Evolutionary conservation across 2,888 invertebrate species (phyloP), one percentile per base, ranked within the genome.

Genomic region (Tubulanus polymorphus): DNA sequence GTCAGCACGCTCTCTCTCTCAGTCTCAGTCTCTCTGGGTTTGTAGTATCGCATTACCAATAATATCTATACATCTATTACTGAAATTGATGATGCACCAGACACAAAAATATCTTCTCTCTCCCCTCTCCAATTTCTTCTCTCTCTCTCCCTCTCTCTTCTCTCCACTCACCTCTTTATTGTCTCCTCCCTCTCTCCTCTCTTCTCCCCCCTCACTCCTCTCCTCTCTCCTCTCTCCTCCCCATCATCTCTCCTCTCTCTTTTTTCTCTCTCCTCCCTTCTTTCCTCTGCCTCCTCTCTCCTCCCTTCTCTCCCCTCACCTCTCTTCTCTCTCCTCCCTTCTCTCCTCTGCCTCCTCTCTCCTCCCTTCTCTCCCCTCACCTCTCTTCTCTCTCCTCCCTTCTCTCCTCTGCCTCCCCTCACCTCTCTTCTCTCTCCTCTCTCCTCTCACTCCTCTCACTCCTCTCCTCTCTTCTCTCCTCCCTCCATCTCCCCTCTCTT

Each of bases 281-380:
- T 46, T n/a, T 48, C 18, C 50, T 49, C 50, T 49, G 32, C 35
- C 50, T 54, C 50, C 45, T 30, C 32, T 50, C 32, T 2, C 50
- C 49, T 50, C 49, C 50, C 49, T 50, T 25, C 47, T 45, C 50
- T 30, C 50, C 49, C 50, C 41, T 50, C 49, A 41, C 37, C 32
- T 45, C 50, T 45, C 50, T 50, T 54, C 26, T 54, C 54, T 49
- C 2, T 48, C 47, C 32, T n/a, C n/a, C n/a, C n/a, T n/a, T n/a
- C n/a, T n/a, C n/a, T n/a, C n/a, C n/a, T n/a, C n/a, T n/a, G n/a
- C 37, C 48, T 32, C 48, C 30, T 53, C 53, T 48, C 27, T 18
- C 29, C 37, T 2, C 2, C 30, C 37, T n/a, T n/a, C n/a, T n/a
- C n/a, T n/a, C n/a, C n/a, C n/a, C n/a, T n/a, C n/a, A n/a, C n/a